A percentile compares a stretch with the other conserved stretches of the same genome.
Conservation (phyloP, 2,888 invertebrate genomes). For the Caenorhabditis imperialis region DNA sequence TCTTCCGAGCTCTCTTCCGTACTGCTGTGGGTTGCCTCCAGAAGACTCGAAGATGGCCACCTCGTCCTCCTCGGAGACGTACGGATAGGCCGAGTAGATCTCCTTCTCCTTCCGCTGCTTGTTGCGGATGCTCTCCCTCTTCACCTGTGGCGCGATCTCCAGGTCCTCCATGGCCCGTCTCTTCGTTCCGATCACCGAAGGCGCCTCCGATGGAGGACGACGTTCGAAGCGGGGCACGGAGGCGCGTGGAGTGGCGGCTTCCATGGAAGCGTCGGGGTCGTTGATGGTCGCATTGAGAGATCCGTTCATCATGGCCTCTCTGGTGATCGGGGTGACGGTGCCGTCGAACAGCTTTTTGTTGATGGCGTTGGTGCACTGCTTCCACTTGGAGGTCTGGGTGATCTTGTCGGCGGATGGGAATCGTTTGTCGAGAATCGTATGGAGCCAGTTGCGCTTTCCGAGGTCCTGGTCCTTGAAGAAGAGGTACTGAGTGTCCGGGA, state of each 20-base stretch:
- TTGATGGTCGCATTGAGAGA: neutral
- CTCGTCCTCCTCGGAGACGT: conserved; percentile 61
- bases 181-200: conserved; percentile 10
- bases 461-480: conserved; percentile 69
- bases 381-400: conserved; percentile 63
- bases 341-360: conserved; percentile 59
- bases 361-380: conserved; percentile 65
- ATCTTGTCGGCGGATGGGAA: conserved; percentile 63
- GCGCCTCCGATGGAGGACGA: conserved; percentile 27
- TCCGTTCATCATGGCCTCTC: conserved; percentile 18
- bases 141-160: conserved; percentile 8
- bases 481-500: conserved; percentile 60
- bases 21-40: conserved; percentile 59
- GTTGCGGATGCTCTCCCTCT: conserved; percentile 47
- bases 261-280: neutral
- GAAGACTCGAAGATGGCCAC: conserved; percentile 45
- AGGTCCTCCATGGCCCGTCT: conserved; percentile 38
- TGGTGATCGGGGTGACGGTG: conserved; percentile 39
- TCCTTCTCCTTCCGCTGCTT: conserved; percentile 48
- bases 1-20: conserved; percentile 59
- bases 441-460: conserved; percentile 66
- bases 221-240: conserved; percentile 24
- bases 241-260: conserved; percentile 14
- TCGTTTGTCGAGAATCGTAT: conserved; percentile 61
- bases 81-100: conserved; percentile 56